Percentiles rank a stretch among this genome's conserved stretches.
Conservation (phyloP, 2,888 invertebrate genomes). For the Cantharis rustica region DNA sequence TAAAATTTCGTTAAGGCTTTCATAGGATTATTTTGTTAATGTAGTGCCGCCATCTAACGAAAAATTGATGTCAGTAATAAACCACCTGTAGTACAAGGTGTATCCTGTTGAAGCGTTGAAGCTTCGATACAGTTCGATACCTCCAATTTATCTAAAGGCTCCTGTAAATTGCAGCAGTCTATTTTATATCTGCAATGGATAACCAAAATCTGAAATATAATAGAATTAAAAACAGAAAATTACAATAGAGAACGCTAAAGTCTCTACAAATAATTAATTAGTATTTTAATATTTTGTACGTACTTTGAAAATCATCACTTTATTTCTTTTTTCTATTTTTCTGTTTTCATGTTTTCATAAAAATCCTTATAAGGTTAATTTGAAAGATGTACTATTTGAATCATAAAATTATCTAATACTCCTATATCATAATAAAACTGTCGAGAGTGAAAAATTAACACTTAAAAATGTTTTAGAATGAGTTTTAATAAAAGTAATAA, state of each 20-base stretch:
- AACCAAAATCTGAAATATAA: not conserved
- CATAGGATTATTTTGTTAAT: not conserved
- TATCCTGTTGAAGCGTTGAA: not conserved
- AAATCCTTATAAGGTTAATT: no score
- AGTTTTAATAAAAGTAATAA: no score
- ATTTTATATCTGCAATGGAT: not conserved
- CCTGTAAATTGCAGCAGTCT: not conserved
- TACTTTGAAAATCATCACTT: not conserved
- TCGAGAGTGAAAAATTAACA: no score
- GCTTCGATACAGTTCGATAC: not conserved
- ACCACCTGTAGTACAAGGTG: not conserved
- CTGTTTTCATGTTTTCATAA: no score
- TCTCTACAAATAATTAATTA: not conserved
- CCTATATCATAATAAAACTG: no score
- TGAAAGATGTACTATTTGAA: no score
- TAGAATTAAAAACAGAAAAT: not conserved
- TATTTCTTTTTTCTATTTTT: no score
- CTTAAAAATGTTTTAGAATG: no score
- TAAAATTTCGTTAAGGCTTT: not conserved
- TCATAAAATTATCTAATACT: no score
- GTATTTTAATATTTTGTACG: no score
- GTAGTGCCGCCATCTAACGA: not conserved
- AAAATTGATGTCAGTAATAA: not conserved
- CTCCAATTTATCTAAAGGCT: not conserved
- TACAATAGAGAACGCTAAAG: not conserved